These are phyloP conservation scores for Sicus ferrugineus DNA, from an alignment of 2,888 invertebrate genomes.

Conservation along the genomic window DNA sequence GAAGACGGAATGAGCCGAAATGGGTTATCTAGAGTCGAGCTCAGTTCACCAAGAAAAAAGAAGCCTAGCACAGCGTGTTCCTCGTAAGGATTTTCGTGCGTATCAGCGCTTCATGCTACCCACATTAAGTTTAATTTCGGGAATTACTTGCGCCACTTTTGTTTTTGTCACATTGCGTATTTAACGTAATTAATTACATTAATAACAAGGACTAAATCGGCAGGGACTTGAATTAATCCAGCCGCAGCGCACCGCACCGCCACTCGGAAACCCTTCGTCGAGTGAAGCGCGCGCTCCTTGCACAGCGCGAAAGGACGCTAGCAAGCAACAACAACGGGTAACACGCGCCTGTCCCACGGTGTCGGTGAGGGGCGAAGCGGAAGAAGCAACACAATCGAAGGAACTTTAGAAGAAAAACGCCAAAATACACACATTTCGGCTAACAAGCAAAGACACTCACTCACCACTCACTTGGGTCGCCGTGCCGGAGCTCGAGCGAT, in stretches of 20 bases:
- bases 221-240: constrained; percentile 45
- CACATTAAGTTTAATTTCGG: constrained; percentile 45
- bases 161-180: constrained; percentile 50
- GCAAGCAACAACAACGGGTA: background rate
- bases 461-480: background rate
- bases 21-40: background rate
- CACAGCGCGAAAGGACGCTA: constrained; percentile 12
- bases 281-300: background rate
- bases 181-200: constrained; percentile 49
- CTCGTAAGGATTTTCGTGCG: background rate
- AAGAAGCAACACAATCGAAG: too few relatives aligned
- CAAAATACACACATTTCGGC: constrained; percentile 23
- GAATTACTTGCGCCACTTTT: constrained; percentile 46
- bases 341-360: background rate
- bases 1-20: background rate
- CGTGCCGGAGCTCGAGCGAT: too few relatives aligned
- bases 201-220: constrained; percentile 43
- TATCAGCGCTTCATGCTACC: constrained; percentile 36
- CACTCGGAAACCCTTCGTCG: background rate
- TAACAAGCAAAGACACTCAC: background rate
- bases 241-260: constrained; percentile 26
- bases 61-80: background rate
- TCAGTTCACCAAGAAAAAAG: background rate
- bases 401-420: constrained; percentile 15
- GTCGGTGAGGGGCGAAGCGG: background rate